Evolutionary conservation across 2,888 invertebrate genomes (phyloP).

Genomic region (Cerastis rubricosa): DNA sequence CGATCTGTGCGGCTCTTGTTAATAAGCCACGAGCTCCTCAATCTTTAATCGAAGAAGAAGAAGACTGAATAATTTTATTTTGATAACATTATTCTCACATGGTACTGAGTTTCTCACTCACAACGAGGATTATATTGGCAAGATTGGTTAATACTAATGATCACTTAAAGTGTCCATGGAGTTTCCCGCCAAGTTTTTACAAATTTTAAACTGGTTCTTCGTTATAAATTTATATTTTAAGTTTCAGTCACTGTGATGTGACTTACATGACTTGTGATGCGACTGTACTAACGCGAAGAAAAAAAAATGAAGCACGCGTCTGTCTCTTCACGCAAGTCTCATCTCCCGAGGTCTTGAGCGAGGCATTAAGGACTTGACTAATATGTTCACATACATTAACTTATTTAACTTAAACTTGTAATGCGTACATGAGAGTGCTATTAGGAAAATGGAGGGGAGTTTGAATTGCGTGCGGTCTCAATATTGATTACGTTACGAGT

Average conservation of each 20-base stretch:
- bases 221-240: neutral
- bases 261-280: neutral
- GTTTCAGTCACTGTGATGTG: neutral
- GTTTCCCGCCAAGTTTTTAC: neutral
- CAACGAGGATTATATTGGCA: neutral
- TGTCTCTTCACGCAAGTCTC: neutral
- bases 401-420: conserved; percentile 47
- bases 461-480: conserved; percentile 26
- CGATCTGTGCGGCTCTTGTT: no score
- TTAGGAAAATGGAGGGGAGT: conserved; percentile 32
- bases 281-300: neutral
- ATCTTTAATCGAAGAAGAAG: no score
- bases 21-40: no score
- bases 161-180: neutral
- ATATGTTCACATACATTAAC: conserved; percentile 33
- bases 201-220: neutral
- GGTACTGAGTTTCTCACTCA: neutral
- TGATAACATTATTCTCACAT: neutral
- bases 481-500: conserved; percentile 45
- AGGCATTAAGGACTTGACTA: conserved; percentile 15
- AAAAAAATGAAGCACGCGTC: neutral
- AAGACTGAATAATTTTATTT: neutral
- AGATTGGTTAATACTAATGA: neutral
- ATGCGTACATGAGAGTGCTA: conserved; percentile 35
- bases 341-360: neutral